Evolutionary conservation across 2,888 invertebrate species (phyloP).

Genomic region (Drosophila algonquin): DNA sequence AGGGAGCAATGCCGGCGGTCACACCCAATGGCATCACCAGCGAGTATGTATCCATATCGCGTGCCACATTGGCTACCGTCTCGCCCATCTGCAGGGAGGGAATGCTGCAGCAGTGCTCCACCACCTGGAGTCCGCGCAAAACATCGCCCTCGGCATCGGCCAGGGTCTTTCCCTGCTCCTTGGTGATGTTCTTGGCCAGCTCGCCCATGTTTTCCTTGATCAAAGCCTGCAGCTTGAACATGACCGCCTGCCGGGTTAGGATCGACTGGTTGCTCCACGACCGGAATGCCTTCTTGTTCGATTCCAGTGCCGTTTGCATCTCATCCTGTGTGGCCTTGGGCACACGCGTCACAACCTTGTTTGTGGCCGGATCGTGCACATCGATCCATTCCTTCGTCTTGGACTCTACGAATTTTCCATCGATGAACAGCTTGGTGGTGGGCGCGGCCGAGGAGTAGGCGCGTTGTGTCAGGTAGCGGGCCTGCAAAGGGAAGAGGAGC

Average conservation of each 20-base stretch:
- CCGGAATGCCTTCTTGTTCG: conserved; percentile 91
- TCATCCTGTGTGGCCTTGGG: conserved; percentile 95
- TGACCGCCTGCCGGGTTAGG: conserved; percentile 95
- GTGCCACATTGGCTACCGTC: conserved; percentile 91
- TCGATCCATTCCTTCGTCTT: conserved; percentile 97
- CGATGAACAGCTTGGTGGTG: conserved; percentile 96
- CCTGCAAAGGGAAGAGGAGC: conserved; percentile 54
- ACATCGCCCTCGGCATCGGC: conserved; percentile 99
- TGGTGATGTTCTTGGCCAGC: conserved; percentile 95
- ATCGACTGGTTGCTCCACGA: conserved; percentile 97
- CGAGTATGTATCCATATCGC: conserved; percentile 98
- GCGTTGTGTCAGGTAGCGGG: conserved; percentile 78
- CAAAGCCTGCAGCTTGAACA: conserved; percentile 94
- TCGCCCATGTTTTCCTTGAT: conserved; percentile 94
- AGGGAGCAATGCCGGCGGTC: conserved; percentile 97
- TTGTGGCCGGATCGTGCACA: conserved; percentile 97
- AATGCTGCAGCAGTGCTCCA: conserved; percentile 98
- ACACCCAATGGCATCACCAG: conserved; percentile 95
- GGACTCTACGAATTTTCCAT: conserved; percentile 97
- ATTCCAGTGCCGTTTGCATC: conserved; percentile 94
- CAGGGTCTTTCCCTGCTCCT: conserved; percentile 98
- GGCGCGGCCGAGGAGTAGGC: conserved; percentile 86
- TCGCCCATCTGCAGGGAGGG: conserved; percentile 97
- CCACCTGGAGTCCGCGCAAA: conserved; percentile 97
- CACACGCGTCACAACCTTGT: conserved; percentile 92